A percentile compares a stretch with the other conserved stretches of the same genome.
These are phyloP conservation scores for Lasioglossum morio DNA, from an alignment of 2,888 invertebrate genomes.

Conservation along the genomic window DNA sequence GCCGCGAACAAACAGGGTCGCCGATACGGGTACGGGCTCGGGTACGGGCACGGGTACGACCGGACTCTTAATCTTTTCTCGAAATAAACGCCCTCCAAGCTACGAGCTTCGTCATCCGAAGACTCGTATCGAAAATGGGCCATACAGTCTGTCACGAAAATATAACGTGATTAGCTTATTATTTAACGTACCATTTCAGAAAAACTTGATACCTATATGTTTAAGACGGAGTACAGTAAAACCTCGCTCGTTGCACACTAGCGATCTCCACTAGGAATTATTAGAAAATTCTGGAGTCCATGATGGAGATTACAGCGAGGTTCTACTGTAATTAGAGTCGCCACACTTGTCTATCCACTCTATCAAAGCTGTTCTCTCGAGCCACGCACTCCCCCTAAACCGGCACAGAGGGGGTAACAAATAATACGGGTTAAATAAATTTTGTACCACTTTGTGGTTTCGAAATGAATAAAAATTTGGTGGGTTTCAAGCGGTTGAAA, in stretches of 20 bases:
- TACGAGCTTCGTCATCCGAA: background rate
- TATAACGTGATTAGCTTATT: no score
- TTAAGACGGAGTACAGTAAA: background rate
- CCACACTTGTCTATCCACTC: no score
- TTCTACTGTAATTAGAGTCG: background rate
- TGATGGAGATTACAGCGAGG: background rate
- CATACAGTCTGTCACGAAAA: no score
- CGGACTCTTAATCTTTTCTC: slow-evolving; percentile 68
- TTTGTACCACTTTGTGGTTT: no score
- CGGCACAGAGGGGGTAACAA: background rate
- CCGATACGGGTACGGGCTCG: slow-evolving; percentile 46
- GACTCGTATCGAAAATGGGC: background rate
- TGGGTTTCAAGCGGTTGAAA: background rate
- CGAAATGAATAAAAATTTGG: no score
- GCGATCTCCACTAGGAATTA: background rate
- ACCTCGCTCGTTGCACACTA: background rate
- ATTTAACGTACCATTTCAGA: no score
- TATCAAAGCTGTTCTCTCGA: no score
- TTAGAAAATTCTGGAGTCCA: background rate
- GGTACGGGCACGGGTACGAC: slow-evolving; percentile 58
- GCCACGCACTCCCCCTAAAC: no score
- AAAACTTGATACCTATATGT: no score
- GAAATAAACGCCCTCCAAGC: slow-evolving; percentile 66
- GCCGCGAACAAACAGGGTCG: slow-evolving; percentile 42
- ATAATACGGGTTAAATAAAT: background rate